Evolutionary conservation across 2,797 vertebrate species (phyloP).

Genomic region (Limosa lapponica): DNA sequence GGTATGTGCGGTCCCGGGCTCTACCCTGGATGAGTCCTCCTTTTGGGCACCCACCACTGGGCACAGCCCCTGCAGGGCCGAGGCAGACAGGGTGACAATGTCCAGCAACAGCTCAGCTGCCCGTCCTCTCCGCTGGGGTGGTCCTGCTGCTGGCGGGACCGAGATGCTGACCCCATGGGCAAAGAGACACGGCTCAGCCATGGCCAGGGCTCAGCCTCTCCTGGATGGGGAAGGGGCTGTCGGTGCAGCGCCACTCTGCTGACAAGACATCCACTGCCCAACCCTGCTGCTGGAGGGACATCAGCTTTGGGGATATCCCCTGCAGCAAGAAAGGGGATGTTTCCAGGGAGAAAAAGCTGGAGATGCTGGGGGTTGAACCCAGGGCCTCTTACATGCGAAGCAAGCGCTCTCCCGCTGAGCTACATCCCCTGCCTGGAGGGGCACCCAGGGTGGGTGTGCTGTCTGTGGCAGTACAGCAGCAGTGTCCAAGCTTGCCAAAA

Average conservation of each 20-base stretch:
- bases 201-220: not conserved
- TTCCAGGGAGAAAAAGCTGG: not conserved
- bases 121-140: not conserved
- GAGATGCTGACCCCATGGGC: not conserved
- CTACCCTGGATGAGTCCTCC: not conserved
- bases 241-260: not conserved
- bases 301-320: not conserved
- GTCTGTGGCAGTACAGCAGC: rapidly evolving
- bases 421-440: rapidly evolving
- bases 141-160: not conserved
- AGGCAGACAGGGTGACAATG: not conserved
- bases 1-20: not conserved
- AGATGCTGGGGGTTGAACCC: slow-evolving; percentile 59
- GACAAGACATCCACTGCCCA: not conserved
- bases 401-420: slow-evolving; percentile 53
- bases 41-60: not conserved
- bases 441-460: rapidly evolving
- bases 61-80: not conserved
- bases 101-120: not conserved
- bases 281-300: rapidly evolving
- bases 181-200: not conserved
- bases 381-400: slow-evolving; percentile 55
- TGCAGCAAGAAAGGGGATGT: not conserved
- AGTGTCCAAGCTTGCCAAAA: rapidly evolving
- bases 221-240: not conserved